Evolutionary conservation across 2,797 vertebrate species (phyloP), one percentile per base, ranked within the genome.

Genomic region (Clarias laeviceps): DNA sequence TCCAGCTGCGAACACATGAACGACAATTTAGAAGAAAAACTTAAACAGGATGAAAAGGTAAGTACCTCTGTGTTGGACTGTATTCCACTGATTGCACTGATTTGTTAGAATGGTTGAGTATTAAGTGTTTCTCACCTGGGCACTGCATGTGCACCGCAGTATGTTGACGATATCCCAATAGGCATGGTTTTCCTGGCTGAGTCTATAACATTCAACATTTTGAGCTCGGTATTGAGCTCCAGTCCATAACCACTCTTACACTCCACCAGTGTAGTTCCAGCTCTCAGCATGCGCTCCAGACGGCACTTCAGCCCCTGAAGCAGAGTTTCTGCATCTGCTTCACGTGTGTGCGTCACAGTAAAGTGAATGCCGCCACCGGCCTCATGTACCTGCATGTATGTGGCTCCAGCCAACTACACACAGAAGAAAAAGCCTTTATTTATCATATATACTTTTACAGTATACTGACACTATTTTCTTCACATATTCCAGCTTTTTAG

Each of bases 181-280:
- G 94, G 94, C 88, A 96, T 66, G 20, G 94, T 92, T 68, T 70
- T 85, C 72, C 91, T 88, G 0, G 97, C 98, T 0, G 91, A 91
- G 82, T 98, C 94, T 0, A 99, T 97, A 88, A 97, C 97, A 24
- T 95, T 91, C 89, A 99, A 95, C 97, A 99, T 98, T 92, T 98
- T 99, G 22, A 99, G 91, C 92, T 99, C 98, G 0, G 96, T 94
- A 18, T 96, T 93, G 84, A 97, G 90, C 88, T 96, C 93, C 62
- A 99, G 93, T 69, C 98, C 98, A 0, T 99, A 99, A 2, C 98
- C 98, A 15, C 97, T 99, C 95, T 99, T 99, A 88, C 98, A 99
- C 93, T 99, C 98, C 82, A 97, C 96, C 92, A 99, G 90, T 0
- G 98, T 99, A 69, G 96, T 97, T 0, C 98, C 98, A 0, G 96